Base-by-base conservation (phyloP, 2,888 invertebrate genomes). In the Nemurella pictetii region DNA sequence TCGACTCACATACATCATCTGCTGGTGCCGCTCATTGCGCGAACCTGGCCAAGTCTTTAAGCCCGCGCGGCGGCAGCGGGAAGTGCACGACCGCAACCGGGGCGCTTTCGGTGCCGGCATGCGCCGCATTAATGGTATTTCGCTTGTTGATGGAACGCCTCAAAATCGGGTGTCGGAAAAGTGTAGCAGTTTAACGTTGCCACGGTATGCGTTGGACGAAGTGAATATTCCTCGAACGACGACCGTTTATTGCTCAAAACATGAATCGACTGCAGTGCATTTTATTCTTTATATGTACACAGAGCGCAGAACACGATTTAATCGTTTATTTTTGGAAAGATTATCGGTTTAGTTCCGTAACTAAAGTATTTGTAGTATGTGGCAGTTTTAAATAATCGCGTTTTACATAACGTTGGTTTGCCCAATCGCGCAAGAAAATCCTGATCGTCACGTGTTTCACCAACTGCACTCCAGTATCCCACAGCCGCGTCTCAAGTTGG, bases 1-100 rank as follows among this genome's bases (percentile, higher is more conserved):
- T 75, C 84, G 84, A 85, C 84, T 77, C 85, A 84, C 85, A 86
- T 86, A 86, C 85, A 86, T 86, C 86, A 86, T 85, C 35, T 55
- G 55, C 55, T 55, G 55, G 20, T 7, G 55, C 55, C 20, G 55
- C 55, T 55, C 15, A 55, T 55, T 12, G 15, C 20, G 55, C 32
- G 55, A 2, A n/a, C n/a, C n/a, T n/a, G 1, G 15, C 12, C 55
- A 20, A 55, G 55, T 55, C 55, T 55, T 55, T n/a, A n/a, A n/a
- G n/a, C n/a, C n/a, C n/a, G n/a, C n/a, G 55, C 15, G 20, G 5
- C 1, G 20, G 12, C 55, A 1, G 55, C 55, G 55, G 55, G 55
- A 55, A 55, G 55, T 4, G 55, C 55, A 12, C 9, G 20, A 55
- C 55, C 55, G 55, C 55, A 55, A 20, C 55, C 55, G 20, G 55